These are phyloP conservation scores for Aerospiza tachiro DNA, from an alignment of 2,797 vertebrate genomes.

Conservation along the genomic window DNA sequence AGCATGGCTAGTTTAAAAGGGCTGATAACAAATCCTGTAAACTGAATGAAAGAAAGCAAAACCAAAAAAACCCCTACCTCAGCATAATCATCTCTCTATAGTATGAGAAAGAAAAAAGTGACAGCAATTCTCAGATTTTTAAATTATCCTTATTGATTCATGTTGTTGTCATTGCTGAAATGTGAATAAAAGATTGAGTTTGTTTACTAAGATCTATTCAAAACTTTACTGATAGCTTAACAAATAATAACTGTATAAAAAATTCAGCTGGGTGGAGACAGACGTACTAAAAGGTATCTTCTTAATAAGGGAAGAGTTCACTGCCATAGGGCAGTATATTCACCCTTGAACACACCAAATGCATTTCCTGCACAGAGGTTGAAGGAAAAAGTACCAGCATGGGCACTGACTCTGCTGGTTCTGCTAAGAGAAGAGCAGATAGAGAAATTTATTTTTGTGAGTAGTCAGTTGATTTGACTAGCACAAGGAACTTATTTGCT, in stretches of 20 bases:
- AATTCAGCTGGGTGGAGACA: background rate
- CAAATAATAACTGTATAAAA: background rate
- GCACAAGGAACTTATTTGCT: conserved; percentile 25
- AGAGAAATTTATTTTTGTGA: background rate
- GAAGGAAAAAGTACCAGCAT: background rate
- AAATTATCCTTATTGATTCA: background rate
- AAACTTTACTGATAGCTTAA: background rate
- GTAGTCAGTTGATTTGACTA: background rate
- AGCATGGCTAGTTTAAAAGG: background rate
- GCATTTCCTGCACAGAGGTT: background rate
- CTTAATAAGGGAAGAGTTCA: background rate
- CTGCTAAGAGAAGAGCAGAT: background rate
- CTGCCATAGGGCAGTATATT: background rate
- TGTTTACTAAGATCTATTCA: background rate
- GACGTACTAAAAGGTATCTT: background rate
- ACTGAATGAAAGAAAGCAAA: background rate
- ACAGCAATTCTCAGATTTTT: background rate
- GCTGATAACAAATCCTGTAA: background rate
- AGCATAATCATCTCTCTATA: background rate
- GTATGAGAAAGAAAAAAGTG: background rate
- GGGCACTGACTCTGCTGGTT: background rate
- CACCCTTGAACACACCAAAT: background rate
- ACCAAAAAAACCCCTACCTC: background rate
- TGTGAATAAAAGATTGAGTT: background rate
- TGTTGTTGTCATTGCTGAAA: background rate